Evolutionary conservation across 2,888 invertebrate genomes (phyloP).

Genomic region (Drosophila subsilvestris): DNA sequence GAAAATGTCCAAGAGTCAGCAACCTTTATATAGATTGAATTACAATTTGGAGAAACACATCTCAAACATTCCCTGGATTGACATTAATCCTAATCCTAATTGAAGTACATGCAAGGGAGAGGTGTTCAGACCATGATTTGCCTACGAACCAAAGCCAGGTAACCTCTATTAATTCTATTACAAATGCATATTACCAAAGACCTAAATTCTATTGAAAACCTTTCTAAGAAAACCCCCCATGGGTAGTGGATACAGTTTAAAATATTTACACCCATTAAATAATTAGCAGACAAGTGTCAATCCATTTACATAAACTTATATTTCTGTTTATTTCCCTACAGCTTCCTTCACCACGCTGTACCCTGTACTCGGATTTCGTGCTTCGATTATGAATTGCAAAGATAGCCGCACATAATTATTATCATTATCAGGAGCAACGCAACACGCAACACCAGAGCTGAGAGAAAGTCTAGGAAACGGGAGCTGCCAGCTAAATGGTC

Average conservation of each 20-base stretch:
- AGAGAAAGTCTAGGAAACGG: constrained; percentile 11
- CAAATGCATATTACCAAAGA: too few relatives aligned
- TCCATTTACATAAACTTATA: not conserved
- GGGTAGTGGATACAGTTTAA: too few relatives aligned
- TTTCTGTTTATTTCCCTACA: not conserved
- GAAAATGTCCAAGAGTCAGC: constrained; percentile 13
- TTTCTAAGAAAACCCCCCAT: not conserved
- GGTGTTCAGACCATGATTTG: too few relatives aligned
- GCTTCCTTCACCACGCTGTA: too few relatives aligned
- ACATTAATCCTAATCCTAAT: not conserved
- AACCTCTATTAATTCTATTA: not conserved
- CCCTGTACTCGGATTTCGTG: not conserved
- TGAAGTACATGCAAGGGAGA: not conserved
- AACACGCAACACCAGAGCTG: not conserved
- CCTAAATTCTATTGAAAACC: not conserved
- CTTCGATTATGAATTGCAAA: constrained; percentile 60
- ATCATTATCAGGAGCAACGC: constrained; percentile 49
- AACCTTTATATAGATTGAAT: not conserved
- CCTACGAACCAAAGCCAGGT: too few relatives aligned
- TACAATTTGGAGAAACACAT: not conserved
- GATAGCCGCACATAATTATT: constrained; percentile 74
- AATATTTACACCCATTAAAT: too few relatives aligned
- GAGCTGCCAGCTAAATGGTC: constrained; percentile 68
- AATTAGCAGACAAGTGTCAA: too few relatives aligned
- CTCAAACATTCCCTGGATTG: not conserved